Evolutionary conservation across 1,140 invertebrate genomes (phyloP).

Genomic region (Drosophila nigrodunni): DNA sequence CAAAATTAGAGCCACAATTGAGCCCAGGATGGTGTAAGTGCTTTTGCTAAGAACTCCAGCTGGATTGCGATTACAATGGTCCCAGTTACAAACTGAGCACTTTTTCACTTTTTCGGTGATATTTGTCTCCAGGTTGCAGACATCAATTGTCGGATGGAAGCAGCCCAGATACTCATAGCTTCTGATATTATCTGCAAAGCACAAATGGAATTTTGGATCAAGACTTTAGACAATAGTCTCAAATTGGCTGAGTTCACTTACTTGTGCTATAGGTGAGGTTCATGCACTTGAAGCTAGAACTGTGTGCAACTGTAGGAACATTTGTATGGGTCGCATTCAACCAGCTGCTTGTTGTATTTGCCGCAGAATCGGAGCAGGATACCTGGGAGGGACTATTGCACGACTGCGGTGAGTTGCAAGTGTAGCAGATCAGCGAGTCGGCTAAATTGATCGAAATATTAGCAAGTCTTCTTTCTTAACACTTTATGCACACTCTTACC

Average conservation of each 20-base stretch:
- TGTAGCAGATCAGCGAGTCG: conserved; percentile 50
- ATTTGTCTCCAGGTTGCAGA: conserved; percentile 32
- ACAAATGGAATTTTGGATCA: background rate
- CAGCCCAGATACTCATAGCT: conserved; percentile 47
- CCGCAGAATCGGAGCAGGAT: conserved; percentile 45
- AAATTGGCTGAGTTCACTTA: conserved; percentile 11
- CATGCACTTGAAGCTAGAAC: conserved; percentile 40
- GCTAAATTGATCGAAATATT: conserved; percentile 15
- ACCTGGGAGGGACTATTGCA: conserved; percentile 39
- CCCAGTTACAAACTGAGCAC: conserved; percentile 22
- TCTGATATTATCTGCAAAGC: conserved; percentile 16
- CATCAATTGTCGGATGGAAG: conserved; percentile 21
- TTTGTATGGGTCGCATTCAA: conserved; percentile 21
- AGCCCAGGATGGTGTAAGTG: conserved; percentile 47
- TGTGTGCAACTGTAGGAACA: conserved; percentile 26
- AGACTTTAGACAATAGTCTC: too few relatives aligned
- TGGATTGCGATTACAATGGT: conserved; percentile 53
- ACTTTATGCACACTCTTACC: conserved; percentile 33
- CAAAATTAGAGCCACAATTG: conserved; percentile 42
- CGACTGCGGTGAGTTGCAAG: conserved; percentile 19
- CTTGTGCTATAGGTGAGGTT: conserved; percentile 34
- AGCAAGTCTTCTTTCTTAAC: background rate
- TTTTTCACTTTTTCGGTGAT: background rate
- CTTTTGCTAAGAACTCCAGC: conserved; percentile 59
- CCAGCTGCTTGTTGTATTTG: conserved; percentile 33